A percentile compares a stretch with the other conserved stretches of the same genome.
Conservation (phyloP, 2,797 vertebrate species). For the Ctenochaetus hawaiiensis region DNA sequence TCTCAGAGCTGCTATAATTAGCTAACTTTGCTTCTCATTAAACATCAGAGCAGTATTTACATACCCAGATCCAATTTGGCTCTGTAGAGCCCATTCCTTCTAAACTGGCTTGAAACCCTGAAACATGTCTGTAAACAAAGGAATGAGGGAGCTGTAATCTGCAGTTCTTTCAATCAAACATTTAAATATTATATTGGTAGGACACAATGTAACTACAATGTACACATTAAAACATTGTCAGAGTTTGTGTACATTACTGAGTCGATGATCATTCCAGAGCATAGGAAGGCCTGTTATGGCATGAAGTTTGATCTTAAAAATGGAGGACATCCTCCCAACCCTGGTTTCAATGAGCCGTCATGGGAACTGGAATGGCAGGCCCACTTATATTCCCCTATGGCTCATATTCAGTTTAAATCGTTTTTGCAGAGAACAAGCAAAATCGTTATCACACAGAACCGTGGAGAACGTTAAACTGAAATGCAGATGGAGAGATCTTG, state of each 20-base stretch:
- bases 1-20: conserved; percentile 90
- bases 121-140: conserved; percentile 78
- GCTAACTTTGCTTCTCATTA: conserved; percentile 88
- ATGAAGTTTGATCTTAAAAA: conserved; percentile 62
- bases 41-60: conserved; percentile 89
- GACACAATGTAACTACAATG: conserved; percentile 49
- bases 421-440: conserved; percentile 55
- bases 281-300: conserved; percentile 52
- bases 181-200: conserved; percentile 51
- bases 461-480: conserved; percentile 36
- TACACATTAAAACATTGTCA: conserved; percentile 43
- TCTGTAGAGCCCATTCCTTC: conserved; percentile 79
- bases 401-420: conserved; percentile 57
- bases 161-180: conserved; percentile 71
- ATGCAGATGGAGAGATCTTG: conserved; percentile 29
- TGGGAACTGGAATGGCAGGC: conserved; percentile 57
- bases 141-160: conserved; percentile 63
- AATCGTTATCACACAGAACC: conserved; percentile 15
- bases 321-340: conserved; percentile 69
- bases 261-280: conserved; percentile 44
- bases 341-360: conserved; percentile 71
- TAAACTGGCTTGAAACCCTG: conserved; percentile 79
- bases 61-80: conserved; percentile 87
- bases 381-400: conserved; percentile 54
- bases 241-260: conserved; percentile 38